Evolutionary conservation across 2,888 invertebrate species (phyloP), one percentile per base, ranked within the genome.

Genomic region (Cephus rjabovi): DNA sequence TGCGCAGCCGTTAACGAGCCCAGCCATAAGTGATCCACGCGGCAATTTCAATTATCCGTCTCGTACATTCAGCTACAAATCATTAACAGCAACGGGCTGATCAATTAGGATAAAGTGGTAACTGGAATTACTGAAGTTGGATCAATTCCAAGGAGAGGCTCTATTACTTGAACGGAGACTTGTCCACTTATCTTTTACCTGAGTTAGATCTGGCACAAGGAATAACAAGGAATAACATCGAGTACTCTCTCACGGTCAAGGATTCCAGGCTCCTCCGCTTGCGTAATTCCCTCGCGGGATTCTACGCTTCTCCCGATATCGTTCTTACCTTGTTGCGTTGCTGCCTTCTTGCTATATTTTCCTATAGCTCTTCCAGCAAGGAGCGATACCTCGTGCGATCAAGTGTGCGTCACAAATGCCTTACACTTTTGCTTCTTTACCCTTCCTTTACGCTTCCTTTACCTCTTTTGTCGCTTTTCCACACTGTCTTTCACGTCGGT

Each of bases 361-460:
- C 56, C 56, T 56, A 56, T 23, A 56, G 15, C 23, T 23, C 56
- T 23, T 56, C 31, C n/a, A 71, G 71, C 12, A 71, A 34, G 12
- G 71, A 12, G 34, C 71, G 12, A 74, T 34, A 75, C 75, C 76
- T 77, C 80, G 73, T 76, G 73, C 73, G 76, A 74, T 73, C 71
- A 2, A 31, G 71, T 23, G 31, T 71, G 71, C 71, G 71, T 71
- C 71, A 71, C 3, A 71, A 71, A 31, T 71, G 71, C 71, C 23
- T 71, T 4, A 34, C 12, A 31, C 71, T 56, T 56, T 56, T 56
- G 56, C 23, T 56, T 9, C 56, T 56, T 56, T 23, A 23, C 34
- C 1, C 37, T 12, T 15, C 37, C 37, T 12, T 40, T 40, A 40
- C 40, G 1, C 56, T 23, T 56, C 56, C 56, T 23, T 56, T 56